Evolutionary conservation across 2,888 invertebrate genomes (phyloP).

Genomic region (Diadromus collaris): DNA sequence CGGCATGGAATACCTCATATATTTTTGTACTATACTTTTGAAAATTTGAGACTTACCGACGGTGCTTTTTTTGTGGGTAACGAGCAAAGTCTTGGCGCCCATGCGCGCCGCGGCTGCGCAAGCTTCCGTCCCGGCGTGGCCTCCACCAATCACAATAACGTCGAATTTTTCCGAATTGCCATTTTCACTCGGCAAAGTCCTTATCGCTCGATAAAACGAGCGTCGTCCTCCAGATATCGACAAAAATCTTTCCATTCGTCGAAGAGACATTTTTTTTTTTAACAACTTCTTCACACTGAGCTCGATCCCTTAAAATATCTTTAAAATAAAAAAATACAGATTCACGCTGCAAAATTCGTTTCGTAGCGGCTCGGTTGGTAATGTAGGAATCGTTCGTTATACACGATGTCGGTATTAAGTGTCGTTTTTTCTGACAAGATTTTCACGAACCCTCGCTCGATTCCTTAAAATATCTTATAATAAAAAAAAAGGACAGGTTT

Average conservation of each 20-base stretch:
- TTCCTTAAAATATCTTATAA: too few species aligned
- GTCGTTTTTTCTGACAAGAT: too few species aligned
- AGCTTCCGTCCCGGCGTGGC: conserved; percentile 95
- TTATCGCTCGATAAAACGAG: conserved; percentile 34
- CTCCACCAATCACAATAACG: conserved; percentile 94
- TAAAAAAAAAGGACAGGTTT: too few species aligned
- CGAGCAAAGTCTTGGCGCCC: conserved; percentile 89
- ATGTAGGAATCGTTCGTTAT: background rate
- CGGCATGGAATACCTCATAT: background rate
- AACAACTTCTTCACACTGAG: background rate
- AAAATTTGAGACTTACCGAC: conserved; percentile 82
- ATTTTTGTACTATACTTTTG: too few species aligned
- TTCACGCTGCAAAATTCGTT: background rate
- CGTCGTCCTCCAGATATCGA: conserved; percentile 9
- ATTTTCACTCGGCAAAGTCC: conserved; percentile 15
- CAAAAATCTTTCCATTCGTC: conserved; percentile 25
- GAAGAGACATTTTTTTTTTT: conserved; percentile 53
- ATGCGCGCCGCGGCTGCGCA: conserved; percentile 91
- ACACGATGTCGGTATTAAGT: background rate
- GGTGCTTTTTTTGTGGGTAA: conserved; percentile 92
- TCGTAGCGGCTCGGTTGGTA: background rate
- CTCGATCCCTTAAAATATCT: too few species aligned
- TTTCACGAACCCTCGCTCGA: too few species aligned
- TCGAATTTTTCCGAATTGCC: conserved; percentile 80
- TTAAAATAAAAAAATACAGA: too few species aligned